These are phyloP conservation scores for Nycticorax nycticorax DNA, from an alignment of 2,113 vertebrate species.

Conservation along the genomic window DNA sequence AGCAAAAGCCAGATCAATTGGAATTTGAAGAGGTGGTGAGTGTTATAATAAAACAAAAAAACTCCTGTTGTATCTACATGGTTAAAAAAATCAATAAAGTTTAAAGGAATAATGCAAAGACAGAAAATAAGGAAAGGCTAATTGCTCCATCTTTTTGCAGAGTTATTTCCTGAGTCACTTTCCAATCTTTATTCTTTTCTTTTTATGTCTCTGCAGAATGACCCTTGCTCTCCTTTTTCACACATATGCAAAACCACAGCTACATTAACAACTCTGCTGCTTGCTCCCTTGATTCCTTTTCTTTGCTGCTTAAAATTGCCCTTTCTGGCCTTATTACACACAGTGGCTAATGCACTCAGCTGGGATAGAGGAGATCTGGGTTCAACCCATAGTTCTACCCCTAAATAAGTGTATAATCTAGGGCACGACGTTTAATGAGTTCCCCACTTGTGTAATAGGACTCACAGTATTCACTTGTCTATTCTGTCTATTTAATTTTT, in stretches of 20 bases:
- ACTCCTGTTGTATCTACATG: neutral
- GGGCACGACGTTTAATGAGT: slow-evolving; percentile 21
- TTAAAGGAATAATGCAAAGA: slow-evolving; percentile 38
- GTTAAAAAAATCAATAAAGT: slow-evolving; percentile 54
- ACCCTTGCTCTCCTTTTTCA: slow-evolving; percentile 45
- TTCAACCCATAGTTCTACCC: slow-evolving; percentile 16
- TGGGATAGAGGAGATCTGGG: neutral
- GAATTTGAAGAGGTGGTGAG: slow-evolving; percentile 50
- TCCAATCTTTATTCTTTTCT: slow-evolving; percentile 47
- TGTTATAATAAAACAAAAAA: slow-evolving; percentile 47
- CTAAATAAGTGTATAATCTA: slow-evolving; percentile 24
- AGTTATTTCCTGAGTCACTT: slow-evolving; percentile 60
- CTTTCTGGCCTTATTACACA: slow-evolving; percentile 40
- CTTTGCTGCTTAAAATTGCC: slow-evolving; percentile 35
- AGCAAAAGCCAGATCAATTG: slow-evolving; percentile 34
- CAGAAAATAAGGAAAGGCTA: slow-evolving; percentile 55
- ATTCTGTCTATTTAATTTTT: slow-evolving; percentile 27
- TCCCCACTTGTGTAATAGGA: neutral
- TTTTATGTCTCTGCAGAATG: slow-evolving; percentile 38
- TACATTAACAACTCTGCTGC: slow-evolving; percentile 25
- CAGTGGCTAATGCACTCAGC: neutral
- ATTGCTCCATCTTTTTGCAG: slow-evolving; percentile 45
- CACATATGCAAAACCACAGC: slow-evolving; percentile 49
- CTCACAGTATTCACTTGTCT: neutral
- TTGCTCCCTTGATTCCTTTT: slow-evolving; percentile 30